Evolutionary conservation across 2,888 invertebrate genomes (phyloP).

Genomic region (Nemotelus nigrinus): DNA sequence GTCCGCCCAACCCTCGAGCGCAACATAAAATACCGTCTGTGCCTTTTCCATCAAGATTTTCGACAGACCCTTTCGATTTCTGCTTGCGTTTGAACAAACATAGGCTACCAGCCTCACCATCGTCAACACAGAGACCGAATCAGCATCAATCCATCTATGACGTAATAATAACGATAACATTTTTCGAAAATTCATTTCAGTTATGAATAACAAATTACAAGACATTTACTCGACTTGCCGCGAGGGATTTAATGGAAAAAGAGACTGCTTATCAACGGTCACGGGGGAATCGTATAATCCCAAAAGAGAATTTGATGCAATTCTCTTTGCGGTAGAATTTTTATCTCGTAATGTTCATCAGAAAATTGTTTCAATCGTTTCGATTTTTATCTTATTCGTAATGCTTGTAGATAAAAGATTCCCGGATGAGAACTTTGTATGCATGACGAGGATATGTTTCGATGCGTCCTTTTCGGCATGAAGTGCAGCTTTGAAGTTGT

Average conservation of each 20-base stretch:
- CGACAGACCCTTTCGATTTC: background rate
- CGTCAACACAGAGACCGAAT: background rate
- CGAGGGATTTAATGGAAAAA: constrained; percentile 28
- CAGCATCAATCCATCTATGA: constrained; percentile 33
- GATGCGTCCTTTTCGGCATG: background rate
- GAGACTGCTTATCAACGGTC: constrained; percentile 20
- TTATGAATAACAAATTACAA: constrained; percentile 52
- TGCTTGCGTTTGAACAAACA: constrained; percentile 31
- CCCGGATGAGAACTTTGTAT: constrained; percentile 29
- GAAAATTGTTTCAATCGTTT: constrained; percentile 49
- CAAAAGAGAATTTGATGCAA: constrained; percentile 41
- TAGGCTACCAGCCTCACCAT: background rate
- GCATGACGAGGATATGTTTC: constrained; percentile 12
- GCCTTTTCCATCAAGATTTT: background rate
- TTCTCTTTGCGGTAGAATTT: constrained; percentile 21
- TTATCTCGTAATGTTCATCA: constrained; percentile 47
- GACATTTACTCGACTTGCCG: constrained; percentile 47
- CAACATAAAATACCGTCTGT: background rate
- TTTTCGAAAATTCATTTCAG: constrained; percentile 47
- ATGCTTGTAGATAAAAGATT: constrained; percentile 36
- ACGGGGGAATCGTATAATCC: constrained; percentile 45
- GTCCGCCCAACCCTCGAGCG: constrained; percentile 8
- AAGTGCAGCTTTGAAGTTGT: constrained; percentile 26
- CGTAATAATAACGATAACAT: constrained; percentile 39
- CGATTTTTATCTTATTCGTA: constrained; percentile 22